Base-by-base conservation (phyloP, 2,888 invertebrate genomes). In the Alitta virens region DNA sequence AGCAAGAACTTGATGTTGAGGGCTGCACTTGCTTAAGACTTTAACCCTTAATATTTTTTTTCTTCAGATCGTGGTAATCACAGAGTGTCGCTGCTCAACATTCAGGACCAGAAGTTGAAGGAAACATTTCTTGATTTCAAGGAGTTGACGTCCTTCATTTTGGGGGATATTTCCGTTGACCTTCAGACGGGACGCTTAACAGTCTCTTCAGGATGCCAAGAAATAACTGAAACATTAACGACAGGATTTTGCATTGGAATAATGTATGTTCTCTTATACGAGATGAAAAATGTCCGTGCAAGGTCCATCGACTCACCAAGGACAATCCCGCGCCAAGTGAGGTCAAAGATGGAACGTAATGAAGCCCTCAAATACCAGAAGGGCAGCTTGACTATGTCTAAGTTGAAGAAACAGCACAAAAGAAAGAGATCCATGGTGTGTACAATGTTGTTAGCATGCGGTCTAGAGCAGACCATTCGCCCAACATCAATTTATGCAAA, bases 381-480 rank as follows among this genome's bases (percentile, higher is more conserved):
- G 46, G 18, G n/a, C 9, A 46, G 46, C n/a, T 23, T 59, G 33
- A 59, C 59, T 1, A 21, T 59, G 25, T 38, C 38, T 23, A 59
- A 59, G 16, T 51, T 59, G 9, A 59, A 59, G 42, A 27, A 38
- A 25, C 24, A 46, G n/a, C 51, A 51, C 3, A 25, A 51, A 7
- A 59, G 51, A 51, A 59, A 59, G 42, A 50, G 40, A 38, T 18
- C 51, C 3, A n/a, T 52, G 23, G 24, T 52, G 2, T 52, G 51
- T 24, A 59, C 51, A 9, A 59, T 59, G 59, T 51, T 59, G 25
- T 33, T 59, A 16, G 59, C 59, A n/a, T 59, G 59, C 38, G 59
- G 59, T 9, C 51, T 59, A 2, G 33, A 59, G 51, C 46, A 46
- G 46, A 46, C 46, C 33, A 12, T 33, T 7, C 33, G 33, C 5